Conservation (phyloP, 2,113 vertebrate genomes). For the Spermophilus dauricus region DNA sequence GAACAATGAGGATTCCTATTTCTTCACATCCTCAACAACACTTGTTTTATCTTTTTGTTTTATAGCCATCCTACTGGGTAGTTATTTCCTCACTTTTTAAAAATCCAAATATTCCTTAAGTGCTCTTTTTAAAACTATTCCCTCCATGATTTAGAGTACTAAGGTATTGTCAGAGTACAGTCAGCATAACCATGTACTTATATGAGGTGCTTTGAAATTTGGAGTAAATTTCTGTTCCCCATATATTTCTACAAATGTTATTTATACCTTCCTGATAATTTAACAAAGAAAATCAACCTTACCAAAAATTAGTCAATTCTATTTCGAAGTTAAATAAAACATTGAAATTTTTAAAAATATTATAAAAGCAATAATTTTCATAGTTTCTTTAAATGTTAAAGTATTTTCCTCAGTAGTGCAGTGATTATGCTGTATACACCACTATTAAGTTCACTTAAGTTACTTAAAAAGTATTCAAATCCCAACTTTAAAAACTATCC, state of each 20-base stretch:
- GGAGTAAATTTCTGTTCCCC: not conserved
- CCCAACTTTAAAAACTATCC: conserved; percentile 25
- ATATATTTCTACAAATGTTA: not conserved
- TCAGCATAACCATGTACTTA: not conserved
- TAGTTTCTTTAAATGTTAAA: not conserved
- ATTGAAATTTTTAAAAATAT: not conserved
- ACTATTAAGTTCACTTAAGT: not conserved
- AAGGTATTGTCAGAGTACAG: not conserved
- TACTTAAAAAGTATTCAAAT: conserved; percentile 3
- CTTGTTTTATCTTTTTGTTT: not conserved
- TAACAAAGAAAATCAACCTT: conserved; percentile 42
- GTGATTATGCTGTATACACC: not conserved
- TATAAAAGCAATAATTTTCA: conserved; percentile 24
- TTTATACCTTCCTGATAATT: not conserved
- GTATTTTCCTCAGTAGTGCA: not conserved
- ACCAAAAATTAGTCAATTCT: not conserved
- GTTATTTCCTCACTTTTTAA: not conserved
- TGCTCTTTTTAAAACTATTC: not conserved
- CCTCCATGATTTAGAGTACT: not conserved
- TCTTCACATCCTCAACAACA: not conserved
- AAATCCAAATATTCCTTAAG: conserved; percentile 40
- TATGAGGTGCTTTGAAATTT: conserved; percentile 5
- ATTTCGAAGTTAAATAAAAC: conserved; percentile 33
- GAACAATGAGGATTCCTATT: not conserved
- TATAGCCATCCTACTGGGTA: not conserved